These are phyloP conservation scores for Psittacara wagleri DNA, from an alignment of 2,113 vertebrate species.

Conservation along the genomic window DNA sequence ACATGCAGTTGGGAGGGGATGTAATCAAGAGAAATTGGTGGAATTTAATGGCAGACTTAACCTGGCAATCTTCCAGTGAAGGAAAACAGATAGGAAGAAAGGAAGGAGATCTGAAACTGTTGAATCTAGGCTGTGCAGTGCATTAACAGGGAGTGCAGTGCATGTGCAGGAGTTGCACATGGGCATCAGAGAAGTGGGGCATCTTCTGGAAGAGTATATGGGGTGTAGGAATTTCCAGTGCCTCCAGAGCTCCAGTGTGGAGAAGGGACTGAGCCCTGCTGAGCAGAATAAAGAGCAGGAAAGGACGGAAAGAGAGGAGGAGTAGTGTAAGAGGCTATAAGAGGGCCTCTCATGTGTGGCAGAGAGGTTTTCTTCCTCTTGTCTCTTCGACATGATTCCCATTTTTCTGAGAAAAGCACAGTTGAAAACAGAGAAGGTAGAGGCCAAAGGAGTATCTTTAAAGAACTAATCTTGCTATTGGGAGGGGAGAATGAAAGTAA, in stretches of 20 bases:
- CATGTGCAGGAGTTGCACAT: accelerated
- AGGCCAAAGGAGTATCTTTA: background rate
- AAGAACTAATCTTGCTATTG: background rate
- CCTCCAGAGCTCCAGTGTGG: background rate
- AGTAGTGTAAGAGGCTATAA: background rate
- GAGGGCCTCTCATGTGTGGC: no score
- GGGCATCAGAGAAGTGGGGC: accelerated
- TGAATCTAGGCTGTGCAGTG: background rate
- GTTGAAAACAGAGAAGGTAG: background rate
- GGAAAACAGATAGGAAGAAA: background rate
- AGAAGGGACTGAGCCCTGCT: background rate
- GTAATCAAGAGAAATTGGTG: background rate
- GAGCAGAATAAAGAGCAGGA: background rate
- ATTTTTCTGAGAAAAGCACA: background rate
- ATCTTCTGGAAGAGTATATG: background rate
- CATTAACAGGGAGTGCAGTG: accelerated
- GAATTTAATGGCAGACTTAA: background rate
- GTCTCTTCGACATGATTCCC: background rate
- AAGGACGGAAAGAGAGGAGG: background rate
- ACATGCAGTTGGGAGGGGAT: accelerated
- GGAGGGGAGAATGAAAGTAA: background rate
- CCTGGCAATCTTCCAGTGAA: background rate
- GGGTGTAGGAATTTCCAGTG: background rate
- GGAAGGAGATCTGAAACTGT: background rate
- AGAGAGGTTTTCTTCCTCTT: background rate